A percentile compares a stretch with the other conserved stretches of the same genome.
phyloP scores from a whole-genome alignment of 2,888 invertebrate genomes.

The Cerastis leucographa region DNA sequence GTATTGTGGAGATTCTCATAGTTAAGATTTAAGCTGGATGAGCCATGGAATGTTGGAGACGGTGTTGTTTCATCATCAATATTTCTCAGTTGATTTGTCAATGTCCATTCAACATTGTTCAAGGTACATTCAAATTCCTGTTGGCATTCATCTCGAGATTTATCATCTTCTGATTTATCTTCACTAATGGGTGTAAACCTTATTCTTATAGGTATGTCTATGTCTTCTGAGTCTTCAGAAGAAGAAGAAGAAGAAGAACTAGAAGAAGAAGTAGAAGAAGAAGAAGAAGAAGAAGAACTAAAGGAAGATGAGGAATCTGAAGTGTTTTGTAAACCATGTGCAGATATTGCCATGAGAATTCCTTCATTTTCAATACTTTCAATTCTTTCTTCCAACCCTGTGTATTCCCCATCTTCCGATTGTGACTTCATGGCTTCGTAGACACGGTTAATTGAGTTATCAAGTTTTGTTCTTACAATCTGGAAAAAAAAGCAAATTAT shows the following conservation, averaged over 20 bases:
- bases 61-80: conserved; percentile 70
- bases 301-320: conserved; percentile 71
- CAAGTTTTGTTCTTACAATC: conserved; percentile 92
- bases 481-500: conserved; percentile 75
- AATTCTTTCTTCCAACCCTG: conserved; percentile 84
- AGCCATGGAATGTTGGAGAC: conserved; percentile 74
- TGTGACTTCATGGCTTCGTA: conserved; percentile 91
- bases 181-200: conserved; percentile 68
- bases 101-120: conserved; percentile 74
- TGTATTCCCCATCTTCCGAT: conserved; percentile 83
- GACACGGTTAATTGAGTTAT: conserved; percentile 93
- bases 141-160: conserved; percentile 66
- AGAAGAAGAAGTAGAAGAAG: conserved; percentile 70
- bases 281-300: conserved; percentile 66
- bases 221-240: conserved; percentile 22
- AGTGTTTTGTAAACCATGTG: conserved; percentile 92
- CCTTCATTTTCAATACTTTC: conserved; percentile 93
- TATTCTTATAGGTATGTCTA: conserved; percentile 64
- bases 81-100: conserved; percentile 62
- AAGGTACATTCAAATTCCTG: conserved; percentile 69
- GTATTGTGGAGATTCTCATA: conserved; percentile 65
- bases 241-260: conserved; percentile 70
- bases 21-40: conserved; percentile 72
- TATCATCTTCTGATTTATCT: conserved; percentile 70
- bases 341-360: conserved; percentile 94